These are phyloP conservation scores for Pseudomugil gertrudae DNA, from an alignment of 2,797 vertebrate species.

Conservation along the genomic window DNA sequence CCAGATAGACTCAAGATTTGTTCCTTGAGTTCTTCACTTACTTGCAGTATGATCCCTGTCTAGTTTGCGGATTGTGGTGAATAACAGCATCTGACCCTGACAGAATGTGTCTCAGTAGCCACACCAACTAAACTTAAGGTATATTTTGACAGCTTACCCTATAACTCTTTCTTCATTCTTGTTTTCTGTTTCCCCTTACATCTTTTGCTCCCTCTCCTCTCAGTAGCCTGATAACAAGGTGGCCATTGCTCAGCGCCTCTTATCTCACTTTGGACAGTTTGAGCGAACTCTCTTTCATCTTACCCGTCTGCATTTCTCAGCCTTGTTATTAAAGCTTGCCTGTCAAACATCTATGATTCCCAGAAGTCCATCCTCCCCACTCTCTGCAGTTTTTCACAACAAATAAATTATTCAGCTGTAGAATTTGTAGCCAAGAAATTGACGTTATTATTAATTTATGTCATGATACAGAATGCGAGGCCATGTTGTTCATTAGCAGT, in stretches of 20 bases:
- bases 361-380: conserved; percentile 47
- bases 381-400: conserved; percentile 54
- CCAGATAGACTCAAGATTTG: conserved; percentile 24
- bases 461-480: conserved; percentile 29
- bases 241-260: conserved; percentile 48
- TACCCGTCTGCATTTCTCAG: conserved; percentile 34
- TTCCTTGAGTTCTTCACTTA: conserved; percentile 55
- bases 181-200: conserved; percentile 9
- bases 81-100: conserved; percentile 46
- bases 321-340: conserved; percentile 55
- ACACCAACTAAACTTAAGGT: conserved; percentile 1
- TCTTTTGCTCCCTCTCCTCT: conserved; percentile 9
- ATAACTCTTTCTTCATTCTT: conserved; percentile 21
- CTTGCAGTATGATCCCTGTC: conserved; percentile 51
- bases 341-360: conserved; percentile 56
- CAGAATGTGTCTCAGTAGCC: conserved; percentile 60
- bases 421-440: conserved; percentile 65
- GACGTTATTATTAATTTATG: conserved; percentile 71
- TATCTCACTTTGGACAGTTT: conserved; percentile 51
- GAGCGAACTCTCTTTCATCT: conserved; percentile 66
- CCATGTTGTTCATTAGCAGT: conserved; percentile 36
- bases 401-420: conserved; percentile 70
- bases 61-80: conserved; percentile 49
- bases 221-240: conserved; percentile 50
- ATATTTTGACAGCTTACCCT: conserved; percentile 31